Conservation (phyloP, 1,140 invertebrate genomes). For the Maconellicoccus hirsutus region DNA sequence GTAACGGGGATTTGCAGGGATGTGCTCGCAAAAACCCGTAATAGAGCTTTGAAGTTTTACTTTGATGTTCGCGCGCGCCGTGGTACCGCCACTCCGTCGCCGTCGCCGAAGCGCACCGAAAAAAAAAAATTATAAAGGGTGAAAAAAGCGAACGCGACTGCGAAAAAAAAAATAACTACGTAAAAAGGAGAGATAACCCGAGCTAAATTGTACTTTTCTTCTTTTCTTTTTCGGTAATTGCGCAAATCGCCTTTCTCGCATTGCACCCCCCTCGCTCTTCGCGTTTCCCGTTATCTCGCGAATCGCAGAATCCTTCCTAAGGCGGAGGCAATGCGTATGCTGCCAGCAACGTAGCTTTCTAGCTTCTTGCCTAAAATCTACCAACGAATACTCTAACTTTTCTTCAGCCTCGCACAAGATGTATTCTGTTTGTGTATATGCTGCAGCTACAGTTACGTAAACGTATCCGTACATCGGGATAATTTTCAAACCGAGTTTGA, state of each 20-base stretch:
- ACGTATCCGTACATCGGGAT: no score
- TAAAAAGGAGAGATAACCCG: not conserved
- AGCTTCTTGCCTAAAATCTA: no score
- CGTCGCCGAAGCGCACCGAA: not conserved
- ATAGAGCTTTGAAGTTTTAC: constrained; percentile 18
- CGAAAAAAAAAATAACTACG: not conserved
- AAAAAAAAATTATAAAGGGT: constrained; percentile 18
- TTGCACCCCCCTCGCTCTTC: not conserved
- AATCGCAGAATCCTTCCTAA: not conserved
- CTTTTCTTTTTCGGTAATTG: constrained; percentile 10
- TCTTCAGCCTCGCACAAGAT: no score
- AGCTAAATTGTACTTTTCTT: constrained; percentile 15
- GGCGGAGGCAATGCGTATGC: no score
- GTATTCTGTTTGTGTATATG: no score
- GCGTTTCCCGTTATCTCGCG: not conserved
- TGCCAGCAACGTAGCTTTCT: no score
- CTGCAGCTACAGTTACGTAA: no score
- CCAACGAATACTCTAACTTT: no score
- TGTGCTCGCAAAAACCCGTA: constrained; percentile 5
- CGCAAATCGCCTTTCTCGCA: not conserved
- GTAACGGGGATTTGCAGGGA: not conserved
- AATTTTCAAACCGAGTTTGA: no score
- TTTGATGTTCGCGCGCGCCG: not conserved
- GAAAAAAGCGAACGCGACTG: not conserved
- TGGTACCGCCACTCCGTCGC: no score